Percentiles rank a stretch among this genome's conserved stretches.
These are phyloP conservation scores for Centropus unirufus DNA, from an alignment of 2,113 vertebrate genomes.

Conservation along the genomic window DNA sequence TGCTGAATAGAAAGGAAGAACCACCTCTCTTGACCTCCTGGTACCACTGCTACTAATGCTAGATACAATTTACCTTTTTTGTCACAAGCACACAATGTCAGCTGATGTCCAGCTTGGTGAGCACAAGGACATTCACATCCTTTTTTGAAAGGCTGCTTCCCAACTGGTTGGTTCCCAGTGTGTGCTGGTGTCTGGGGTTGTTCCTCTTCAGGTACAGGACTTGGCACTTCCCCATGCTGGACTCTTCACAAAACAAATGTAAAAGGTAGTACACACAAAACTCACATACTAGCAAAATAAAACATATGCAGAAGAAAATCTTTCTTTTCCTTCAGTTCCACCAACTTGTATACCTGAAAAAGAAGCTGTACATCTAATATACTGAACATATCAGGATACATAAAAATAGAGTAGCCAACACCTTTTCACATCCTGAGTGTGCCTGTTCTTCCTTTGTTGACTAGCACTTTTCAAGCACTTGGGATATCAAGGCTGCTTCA, in stretches of 20 bases:
- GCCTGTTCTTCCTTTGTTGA: neutral
- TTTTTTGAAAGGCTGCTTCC: neutral
- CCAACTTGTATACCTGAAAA: neutral
- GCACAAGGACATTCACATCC: neutral
- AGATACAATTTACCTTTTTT: neutral
- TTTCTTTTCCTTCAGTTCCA: neutral
- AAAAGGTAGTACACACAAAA: neutral
- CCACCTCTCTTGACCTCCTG: neutral
- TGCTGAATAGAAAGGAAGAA: neutral
- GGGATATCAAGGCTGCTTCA: neutral
- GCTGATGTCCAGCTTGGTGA: neutral
- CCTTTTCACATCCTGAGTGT: neutral
- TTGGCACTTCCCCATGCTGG: neutral
- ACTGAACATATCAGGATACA: neutral
- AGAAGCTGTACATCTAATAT: neutral
- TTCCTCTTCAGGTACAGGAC: neutral
- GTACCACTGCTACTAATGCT: neutral
- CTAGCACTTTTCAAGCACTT: fast-evolving
- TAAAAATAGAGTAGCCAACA: neutral
- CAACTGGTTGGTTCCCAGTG: fast-evolving
- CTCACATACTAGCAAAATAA: neutral
- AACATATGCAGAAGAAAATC: neutral
- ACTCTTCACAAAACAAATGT: neutral
- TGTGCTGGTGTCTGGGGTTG: neutral
- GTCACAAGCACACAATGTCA: neutral